phyloP scores from a whole-genome alignment of 1,140 invertebrate genomes.

The Pseudomyrmex dendroicus region DNA sequence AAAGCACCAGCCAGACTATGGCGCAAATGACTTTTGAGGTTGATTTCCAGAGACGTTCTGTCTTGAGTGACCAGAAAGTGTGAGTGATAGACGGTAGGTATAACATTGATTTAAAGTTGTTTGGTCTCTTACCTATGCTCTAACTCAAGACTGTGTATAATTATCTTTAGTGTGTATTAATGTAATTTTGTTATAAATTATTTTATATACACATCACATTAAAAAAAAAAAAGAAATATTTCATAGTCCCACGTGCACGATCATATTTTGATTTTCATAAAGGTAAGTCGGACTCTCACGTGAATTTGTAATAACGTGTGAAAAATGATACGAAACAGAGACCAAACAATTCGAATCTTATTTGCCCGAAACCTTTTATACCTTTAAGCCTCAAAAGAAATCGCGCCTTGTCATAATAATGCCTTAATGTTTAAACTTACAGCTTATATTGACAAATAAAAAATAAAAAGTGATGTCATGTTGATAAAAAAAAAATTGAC shows the following conservation, averaged over 20 bases:
- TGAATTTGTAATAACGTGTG: slow-evolving; percentile 8
- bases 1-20: slow-evolving; percentile 82
- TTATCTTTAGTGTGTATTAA: not conserved
- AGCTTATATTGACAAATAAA: slow-evolving; percentile 84
- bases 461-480: slow-evolving; percentile 80
- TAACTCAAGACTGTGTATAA: not conserved
- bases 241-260: slow-evolving; percentile 8
- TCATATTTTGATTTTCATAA: slow-evolving; percentile 22
- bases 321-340: slow-evolving; percentile 69
- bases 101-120: slow-evolving; percentile 81
- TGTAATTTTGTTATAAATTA: slow-evolving; percentile 16
- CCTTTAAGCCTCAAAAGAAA: slow-evolving; percentile 78
- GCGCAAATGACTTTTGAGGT: slow-evolving; percentile 84
- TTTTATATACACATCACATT: not conserved
- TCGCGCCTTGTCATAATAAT: slow-evolving; percentile 81
- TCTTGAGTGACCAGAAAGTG: slow-evolving; percentile 75
- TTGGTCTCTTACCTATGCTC: slow-evolving; percentile 79
- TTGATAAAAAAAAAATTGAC: slow-evolving; percentile 77
- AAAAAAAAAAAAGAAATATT: not conserved
- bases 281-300: slow-evolving; percentile 19
- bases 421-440: slow-evolving; percentile 84
- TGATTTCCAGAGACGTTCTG: slow-evolving; percentile 83
- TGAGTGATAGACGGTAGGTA: slow-evolving; percentile 84
- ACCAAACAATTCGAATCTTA: slow-evolving; percentile 80
- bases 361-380: slow-evolving; percentile 74